Conservation (phyloP, 92 coral and sea anemone species). For the Porites evermanni region DNA sequence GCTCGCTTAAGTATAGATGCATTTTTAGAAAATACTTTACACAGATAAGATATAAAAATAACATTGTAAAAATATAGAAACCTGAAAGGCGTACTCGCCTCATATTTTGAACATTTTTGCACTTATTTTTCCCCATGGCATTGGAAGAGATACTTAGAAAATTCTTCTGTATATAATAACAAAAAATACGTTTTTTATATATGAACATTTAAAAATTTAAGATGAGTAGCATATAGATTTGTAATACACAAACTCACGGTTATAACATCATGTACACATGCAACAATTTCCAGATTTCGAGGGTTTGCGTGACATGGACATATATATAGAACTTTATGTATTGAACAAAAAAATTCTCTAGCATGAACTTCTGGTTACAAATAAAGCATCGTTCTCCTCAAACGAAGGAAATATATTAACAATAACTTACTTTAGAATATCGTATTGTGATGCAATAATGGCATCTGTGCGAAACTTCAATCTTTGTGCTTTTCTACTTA, state of each 20-base stretch:
- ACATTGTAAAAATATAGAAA: constrained; percentile 18
- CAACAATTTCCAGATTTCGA: not conserved
- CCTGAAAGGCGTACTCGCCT: not conserved
- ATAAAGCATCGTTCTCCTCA: constrained; percentile 3
- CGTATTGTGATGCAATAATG: not conserved
- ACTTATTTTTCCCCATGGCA: constrained; percentile 1
- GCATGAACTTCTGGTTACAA: not conserved
- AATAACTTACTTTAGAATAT: constrained; percentile 29
- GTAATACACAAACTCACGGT: not conserved
- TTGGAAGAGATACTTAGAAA: not conserved
- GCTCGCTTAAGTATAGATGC: not conserved
- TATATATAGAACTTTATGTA: no score
- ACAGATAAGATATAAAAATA: constrained; percentile 24
- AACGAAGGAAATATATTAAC: constrained; percentile 39
- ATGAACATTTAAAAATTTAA: not conserved
- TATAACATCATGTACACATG: constrained; percentile 1
- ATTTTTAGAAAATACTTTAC: constrained; percentile 16
- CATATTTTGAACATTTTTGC: not conserved
- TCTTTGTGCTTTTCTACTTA: not conserved
- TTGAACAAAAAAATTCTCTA: no score
- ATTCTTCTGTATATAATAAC: not conserved
- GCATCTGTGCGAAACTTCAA: not conserved
- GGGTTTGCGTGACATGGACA: not conserved
- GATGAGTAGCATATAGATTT: not conserved
- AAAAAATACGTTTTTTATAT: not conserved